These are phyloP conservation scores for Hemicordylus capensis DNA, from an alignment of 2,113 vertebrate species.

Conservation along the genomic window DNA sequence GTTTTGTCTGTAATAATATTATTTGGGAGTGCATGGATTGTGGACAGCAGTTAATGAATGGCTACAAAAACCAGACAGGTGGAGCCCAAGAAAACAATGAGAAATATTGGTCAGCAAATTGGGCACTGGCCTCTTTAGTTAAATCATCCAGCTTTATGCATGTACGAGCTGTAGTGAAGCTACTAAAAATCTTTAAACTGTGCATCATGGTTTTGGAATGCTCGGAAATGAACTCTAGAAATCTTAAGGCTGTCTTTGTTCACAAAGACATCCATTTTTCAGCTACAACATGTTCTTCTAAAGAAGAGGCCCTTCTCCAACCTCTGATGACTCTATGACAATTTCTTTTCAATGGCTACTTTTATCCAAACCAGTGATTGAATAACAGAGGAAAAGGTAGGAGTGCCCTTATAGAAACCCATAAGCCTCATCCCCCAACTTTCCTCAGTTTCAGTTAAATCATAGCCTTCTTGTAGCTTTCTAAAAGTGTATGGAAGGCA, in stretches of 20 bases:
- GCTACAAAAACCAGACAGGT: background rate
- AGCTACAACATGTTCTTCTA: background rate
- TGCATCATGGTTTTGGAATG: background rate
- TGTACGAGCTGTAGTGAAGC: background rate
- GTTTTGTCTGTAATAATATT: background rate
- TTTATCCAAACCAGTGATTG: background rate
- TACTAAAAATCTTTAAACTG: background rate
- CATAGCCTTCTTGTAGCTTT: too few species aligned
- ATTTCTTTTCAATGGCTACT: conserved; percentile 1
- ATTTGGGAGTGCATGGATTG: background rate
- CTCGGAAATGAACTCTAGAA: background rate
- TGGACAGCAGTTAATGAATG: background rate
- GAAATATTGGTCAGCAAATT: conserved; percentile 6
- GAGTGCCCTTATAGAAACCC: too few species aligned
- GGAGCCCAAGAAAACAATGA: background rate
- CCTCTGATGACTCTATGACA: background rate
- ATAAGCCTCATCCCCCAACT: too few species aligned
- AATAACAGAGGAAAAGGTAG: too few species aligned
- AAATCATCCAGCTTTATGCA: background rate
- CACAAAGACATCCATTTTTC: background rate
- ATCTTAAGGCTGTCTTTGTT: background rate
- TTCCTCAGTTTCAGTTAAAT: too few species aligned
- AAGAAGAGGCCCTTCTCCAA: background rate
- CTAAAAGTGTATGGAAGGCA: too few species aligned
- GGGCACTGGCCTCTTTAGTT: background rate